Conservation (phyloP, 2,888 invertebrate genomes). For the Cabera pusaria region DNA sequence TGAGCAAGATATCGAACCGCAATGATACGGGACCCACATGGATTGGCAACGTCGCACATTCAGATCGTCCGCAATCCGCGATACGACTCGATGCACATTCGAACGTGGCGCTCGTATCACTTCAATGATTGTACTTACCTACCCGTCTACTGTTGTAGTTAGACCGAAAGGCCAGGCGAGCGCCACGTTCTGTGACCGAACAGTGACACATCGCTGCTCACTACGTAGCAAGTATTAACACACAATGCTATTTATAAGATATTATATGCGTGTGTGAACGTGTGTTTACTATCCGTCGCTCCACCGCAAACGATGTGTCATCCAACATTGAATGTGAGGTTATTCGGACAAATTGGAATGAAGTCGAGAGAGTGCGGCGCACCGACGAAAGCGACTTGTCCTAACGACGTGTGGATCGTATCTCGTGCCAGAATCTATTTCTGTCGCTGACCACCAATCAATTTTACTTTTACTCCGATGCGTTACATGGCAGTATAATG, state of each 20-base stretch:
- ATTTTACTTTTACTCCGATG: slow-evolving; percentile 37
- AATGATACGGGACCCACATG: slow-evolving; percentile 49
- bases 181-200: slow-evolving; percentile 42
- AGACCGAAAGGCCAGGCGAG: slow-evolving; percentile 41
- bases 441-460: slow-evolving; percentile 31
- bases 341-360: slow-evolving; percentile 63
- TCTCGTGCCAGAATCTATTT: slow-evolving; percentile 51
- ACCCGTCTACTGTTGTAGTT: slow-evolving; percentile 55
- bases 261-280: slow-evolving; percentile 66
- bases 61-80: slow-evolving; percentile 31
- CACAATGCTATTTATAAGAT: slow-evolving; percentile 75
- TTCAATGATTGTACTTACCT: slow-evolving; percentile 51
- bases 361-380: slow-evolving; percentile 34
- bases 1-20: too few species aligned
- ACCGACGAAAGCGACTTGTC: slow-evolving; percentile 22
- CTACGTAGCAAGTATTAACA: slow-evolving; percentile 74
- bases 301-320: slow-evolving; percentile 76
- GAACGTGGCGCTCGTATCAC: slow-evolving; percentile 54
- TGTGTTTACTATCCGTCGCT: slow-evolving; percentile 74
- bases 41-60: slow-evolving; percentile 66
- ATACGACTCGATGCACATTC: slow-evolving; percentile 53
- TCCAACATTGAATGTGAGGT: slow-evolving; percentile 68
- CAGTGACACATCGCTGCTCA: slow-evolving; percentile 69
- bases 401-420: slow-evolving; percentile 30
- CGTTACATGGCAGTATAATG: slow-evolving; percentile 17